Evolutionary conservation across 2,888 invertebrate genomes (phyloP), one percentile per base, ranked within the genome.

Genomic region (Hylaea fasciaria): DNA sequence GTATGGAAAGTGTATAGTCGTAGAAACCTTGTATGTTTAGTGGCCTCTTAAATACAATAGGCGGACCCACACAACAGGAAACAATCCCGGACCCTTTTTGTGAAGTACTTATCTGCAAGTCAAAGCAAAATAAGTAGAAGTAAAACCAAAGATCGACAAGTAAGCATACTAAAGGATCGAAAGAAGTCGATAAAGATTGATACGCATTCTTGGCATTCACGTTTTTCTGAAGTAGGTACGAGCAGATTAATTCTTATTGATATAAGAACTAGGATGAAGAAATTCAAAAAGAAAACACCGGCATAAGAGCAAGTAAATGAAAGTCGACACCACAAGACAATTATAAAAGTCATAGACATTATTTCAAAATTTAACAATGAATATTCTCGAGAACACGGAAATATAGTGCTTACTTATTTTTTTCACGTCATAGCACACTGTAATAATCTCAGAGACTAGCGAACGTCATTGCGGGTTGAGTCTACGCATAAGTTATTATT

Each of bases 1-100:
- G 47, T 50, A 62, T 62, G 64, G 67, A 70, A 67, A 70, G 68
- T 69, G 58, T 55, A 64, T 44, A 35, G n/a, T 50, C 32, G 40
- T 13, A 22, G n/a, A 29, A 32, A 4, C 11, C 2, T 10, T 35
- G 35, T 37, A 32, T 43, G 43, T 47, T 22, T 5, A 22, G 22
- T 22, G 3, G 5, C 22, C 22, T 22, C 32, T 9, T 32, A 32
- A 32, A 47, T 43, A 35, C 22, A 22, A 28, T n/a, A 32, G 13
- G 16, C 44, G 46, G 16, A 56, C 29, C 32, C 49, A 28, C 50
- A 37, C n/a, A 37, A 2, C 37, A 49, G 43, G 64, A 57, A 63
- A 53, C 49, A 40, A 51, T 37, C 37, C n/a, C n/a, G n/a, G 37
- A 37, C 2, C 32, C 32, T 32, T 7, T 32, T 32, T 2, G 9